phyloP scores from a whole-genome alignment of 2,888 invertebrate genomes.

The Amiota communis region DNA sequence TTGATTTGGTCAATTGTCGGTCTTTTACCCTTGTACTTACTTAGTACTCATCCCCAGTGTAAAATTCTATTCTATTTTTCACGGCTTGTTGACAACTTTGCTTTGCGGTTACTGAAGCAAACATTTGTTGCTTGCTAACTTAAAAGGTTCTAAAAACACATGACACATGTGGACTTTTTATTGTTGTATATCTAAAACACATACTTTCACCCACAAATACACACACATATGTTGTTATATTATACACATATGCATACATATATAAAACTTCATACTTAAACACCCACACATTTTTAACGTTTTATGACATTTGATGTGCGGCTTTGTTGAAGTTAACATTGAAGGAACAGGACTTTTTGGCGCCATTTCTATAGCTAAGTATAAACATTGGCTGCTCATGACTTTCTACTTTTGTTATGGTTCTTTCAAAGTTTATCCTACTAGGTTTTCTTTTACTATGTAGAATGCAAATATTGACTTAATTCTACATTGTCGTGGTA shows the following conservation, averaged over 20 bases:
- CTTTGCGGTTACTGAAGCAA: conserved; percentile 4
- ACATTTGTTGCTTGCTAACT: not conserved
- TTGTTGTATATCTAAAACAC: not conserved
- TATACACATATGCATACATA: not conserved
- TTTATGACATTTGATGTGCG: conserved; percentile 20
- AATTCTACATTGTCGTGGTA: not conserved
- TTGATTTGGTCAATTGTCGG: conserved; percentile 5
- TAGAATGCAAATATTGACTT: too few relatives aligned
- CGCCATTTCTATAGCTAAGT: not conserved
- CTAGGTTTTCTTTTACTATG: too few relatives aligned
- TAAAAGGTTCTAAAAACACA: not conserved
- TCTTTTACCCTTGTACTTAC: not conserved
- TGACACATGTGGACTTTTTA: conserved; percentile 4
- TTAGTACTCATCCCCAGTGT: conserved; percentile 26
- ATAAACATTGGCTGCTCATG: too few relatives aligned
- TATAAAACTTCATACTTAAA: not conserved
- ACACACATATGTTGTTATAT: conserved; percentile 6
- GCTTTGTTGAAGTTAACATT: too few relatives aligned
- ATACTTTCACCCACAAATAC: not conserved
- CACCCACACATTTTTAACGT: not conserved
- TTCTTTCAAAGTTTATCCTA: too few relatives aligned
- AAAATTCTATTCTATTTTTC: conserved; percentile 1
- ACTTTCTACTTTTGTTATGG: too few relatives aligned
- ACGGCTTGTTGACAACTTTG: conserved; percentile 40
- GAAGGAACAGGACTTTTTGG: conserved; percentile 2